Evolutionary conservation across 2,113 vertebrate species (phyloP).

Genomic region (Pteronura brasiliensis): DNA sequence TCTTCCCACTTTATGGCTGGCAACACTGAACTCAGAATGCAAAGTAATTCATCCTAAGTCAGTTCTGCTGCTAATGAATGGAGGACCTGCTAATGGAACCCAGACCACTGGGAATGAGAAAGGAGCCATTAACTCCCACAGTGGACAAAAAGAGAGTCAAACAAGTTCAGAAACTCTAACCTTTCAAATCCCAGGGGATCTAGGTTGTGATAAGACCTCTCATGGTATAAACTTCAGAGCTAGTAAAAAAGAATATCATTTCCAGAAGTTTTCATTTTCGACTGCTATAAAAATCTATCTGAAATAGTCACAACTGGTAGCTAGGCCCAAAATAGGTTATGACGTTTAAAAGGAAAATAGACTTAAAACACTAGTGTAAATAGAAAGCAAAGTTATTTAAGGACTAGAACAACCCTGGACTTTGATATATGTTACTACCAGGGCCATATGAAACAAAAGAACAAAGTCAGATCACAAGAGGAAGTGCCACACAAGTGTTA

Average conservation of each 20-base stretch:
- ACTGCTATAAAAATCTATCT: slow-evolving; percentile 8
- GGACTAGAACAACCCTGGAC: background rate
- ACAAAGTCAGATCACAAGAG: background rate
- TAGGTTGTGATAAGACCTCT: background rate
- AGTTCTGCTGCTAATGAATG: background rate
- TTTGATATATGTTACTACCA: background rate
- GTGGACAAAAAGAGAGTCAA: background rate
- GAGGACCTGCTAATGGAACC: background rate
- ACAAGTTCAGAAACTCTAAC: background rate
- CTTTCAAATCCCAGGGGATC: background rate
- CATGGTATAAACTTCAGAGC: background rate
- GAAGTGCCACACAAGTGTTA: background rate
- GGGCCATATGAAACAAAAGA: background rate
- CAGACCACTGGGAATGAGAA: background rate
- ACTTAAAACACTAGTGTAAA: background rate
- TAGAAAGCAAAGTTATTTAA: slow-evolving; percentile 9
- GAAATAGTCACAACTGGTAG: background rate
- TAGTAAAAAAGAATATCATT: slow-evolving; percentile 14
- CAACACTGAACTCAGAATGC: background rate
- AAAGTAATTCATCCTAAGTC: background rate
- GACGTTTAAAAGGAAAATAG: background rate
- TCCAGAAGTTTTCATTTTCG: slow-evolving; percentile 12
- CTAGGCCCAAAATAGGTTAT: background rate
- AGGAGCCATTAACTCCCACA: background rate
- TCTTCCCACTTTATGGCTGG: background rate